Evolutionary conservation across 53 echinoderm and acorn worm genomes (phyloP).

Genomic region (Holothuria leucospilota): DNA sequence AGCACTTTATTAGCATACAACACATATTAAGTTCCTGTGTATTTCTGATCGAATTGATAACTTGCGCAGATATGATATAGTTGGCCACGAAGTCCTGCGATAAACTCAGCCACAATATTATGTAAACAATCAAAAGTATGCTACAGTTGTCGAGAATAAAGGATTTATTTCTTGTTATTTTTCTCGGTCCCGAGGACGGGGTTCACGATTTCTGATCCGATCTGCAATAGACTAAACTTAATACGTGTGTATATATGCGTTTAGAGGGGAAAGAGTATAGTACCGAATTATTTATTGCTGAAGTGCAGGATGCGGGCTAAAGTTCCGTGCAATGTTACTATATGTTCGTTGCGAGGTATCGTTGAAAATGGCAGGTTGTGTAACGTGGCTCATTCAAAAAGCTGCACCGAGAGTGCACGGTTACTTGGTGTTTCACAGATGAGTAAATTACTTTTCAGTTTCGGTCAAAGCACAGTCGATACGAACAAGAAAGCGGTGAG

Average conservation of each 20-base stretch:
- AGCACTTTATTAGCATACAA: slow-evolving; percentile 38
- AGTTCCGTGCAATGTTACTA: background rate
- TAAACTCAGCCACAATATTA: slow-evolving; percentile 17
- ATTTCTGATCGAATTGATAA: slow-evolving; percentile 37
- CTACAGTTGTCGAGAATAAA: slow-evolving; percentile 18
- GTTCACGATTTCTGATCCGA: slow-evolving; percentile 25
- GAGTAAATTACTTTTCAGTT: too few species aligned
- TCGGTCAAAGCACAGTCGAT: too few species aligned
- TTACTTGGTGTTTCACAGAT: too few species aligned
- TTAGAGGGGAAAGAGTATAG: background rate
- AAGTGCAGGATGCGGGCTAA: slow-evolving; percentile 30
- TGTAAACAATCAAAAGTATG: slow-evolving; percentile 35
- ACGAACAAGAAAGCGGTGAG: too few species aligned
- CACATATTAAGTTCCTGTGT: slow-evolving; percentile 41
- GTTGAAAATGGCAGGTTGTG: too few species aligned
- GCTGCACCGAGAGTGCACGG: too few species aligned
- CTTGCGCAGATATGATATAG: slow-evolving; percentile 12
- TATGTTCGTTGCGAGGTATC: too few species aligned
- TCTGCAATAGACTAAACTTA: background rate
- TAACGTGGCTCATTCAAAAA: too few species aligned
- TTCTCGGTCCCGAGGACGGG: slow-evolving; percentile 11
- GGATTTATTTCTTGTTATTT: slow-evolving; percentile 9
- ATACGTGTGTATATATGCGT: background rate
- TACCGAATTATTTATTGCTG: slow-evolving; percentile 18
- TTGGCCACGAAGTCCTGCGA: slow-evolving; percentile 1